Conservation (phyloP, 2,888 invertebrate species). For the Drosophila suboccidentalis region DNA sequence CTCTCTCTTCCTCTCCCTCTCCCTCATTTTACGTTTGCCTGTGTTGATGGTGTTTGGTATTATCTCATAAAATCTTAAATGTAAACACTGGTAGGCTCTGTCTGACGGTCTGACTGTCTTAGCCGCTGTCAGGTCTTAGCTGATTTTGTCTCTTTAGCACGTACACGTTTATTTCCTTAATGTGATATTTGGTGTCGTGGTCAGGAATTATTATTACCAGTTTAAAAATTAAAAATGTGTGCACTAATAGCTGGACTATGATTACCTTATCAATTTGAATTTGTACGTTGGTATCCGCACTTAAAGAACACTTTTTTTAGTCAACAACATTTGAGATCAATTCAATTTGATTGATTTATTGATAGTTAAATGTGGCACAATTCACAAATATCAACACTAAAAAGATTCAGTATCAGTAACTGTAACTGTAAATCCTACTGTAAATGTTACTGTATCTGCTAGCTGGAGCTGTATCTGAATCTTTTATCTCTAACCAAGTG, state of each 20-base stretch:
- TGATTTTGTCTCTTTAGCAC: conserved; percentile 62
- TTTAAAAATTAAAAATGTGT: conserved; percentile 2
- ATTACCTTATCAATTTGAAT: conserved; percentile 35
- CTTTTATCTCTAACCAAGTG: conserved; percentile 12
- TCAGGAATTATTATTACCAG: conserved; percentile 11
- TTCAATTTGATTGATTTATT: neutral
- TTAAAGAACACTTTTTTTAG: conserved; percentile 13
- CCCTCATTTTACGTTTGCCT: conserved; percentile 10
- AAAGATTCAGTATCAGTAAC: neutral
- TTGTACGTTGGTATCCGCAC: conserved; percentile 10
- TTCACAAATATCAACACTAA: conserved; percentile 3
- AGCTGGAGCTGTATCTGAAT: conserved; percentile 18
- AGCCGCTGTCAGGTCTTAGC: conserved; percentile 23
- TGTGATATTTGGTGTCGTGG: conserved; percentile 53
- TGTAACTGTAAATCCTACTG: conserved; percentile 1
- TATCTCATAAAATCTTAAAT: conserved; percentile 79
- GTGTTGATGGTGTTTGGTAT: conserved; percentile 67
- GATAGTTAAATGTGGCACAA: conserved; percentile 7
- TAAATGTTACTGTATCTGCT: conserved; percentile 2
- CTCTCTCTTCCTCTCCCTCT: neutral
- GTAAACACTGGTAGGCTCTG: conserved; percentile 72
- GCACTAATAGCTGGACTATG: neutral
- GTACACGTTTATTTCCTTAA: conserved; percentile 68
- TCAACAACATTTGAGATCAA: neutral
- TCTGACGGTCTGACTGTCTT: conserved; percentile 4